A percentile compares a stretch with the other conserved stretches of the same genome.
These are phyloP conservation scores for Emys orbicularis DNA, from an alignment of 2,797 vertebrate species.

Conservation along the genomic window DNA sequence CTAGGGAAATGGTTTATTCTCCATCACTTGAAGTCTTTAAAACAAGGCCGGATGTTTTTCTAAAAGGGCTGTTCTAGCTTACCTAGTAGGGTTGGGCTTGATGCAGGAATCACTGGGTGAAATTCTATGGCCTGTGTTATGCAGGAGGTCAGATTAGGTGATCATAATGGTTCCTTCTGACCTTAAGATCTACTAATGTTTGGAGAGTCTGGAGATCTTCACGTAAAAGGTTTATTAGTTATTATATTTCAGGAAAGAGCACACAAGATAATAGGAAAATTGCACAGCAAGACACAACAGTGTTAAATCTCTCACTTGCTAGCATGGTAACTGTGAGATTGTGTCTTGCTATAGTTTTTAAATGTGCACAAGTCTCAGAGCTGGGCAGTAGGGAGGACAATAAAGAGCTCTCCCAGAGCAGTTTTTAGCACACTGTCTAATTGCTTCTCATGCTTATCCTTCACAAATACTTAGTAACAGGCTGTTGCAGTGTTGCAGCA, in stretches of 20 bases:
- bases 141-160: rapidly evolving
- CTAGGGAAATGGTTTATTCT: neutral
- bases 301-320: neutral
- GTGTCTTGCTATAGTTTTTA: rapidly evolving
- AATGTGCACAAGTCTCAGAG: rapidly evolving
- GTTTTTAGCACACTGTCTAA: neutral
- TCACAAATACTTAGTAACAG: conserved; percentile 21
- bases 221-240: neutral
- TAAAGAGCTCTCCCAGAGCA: conserved; percentile 4
- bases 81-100: neutral
- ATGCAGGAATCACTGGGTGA: neutral
- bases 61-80: neutral
- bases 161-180: neutral
- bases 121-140: neutral
- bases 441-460: conserved; percentile 4
- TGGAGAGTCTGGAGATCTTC: neutral
- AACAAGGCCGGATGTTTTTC: neutral
- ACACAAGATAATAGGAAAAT: neutral
- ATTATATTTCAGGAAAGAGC: neutral
- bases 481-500: neutral
- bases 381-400: neutral
- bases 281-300: rapidly evolving
- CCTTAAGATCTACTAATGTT: neutral
- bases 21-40: neutral
- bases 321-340: neutral